phyloP scores from a whole-genome alignment of 2,888 invertebrate genomes.

The Therioaphis trifolii region DNA sequence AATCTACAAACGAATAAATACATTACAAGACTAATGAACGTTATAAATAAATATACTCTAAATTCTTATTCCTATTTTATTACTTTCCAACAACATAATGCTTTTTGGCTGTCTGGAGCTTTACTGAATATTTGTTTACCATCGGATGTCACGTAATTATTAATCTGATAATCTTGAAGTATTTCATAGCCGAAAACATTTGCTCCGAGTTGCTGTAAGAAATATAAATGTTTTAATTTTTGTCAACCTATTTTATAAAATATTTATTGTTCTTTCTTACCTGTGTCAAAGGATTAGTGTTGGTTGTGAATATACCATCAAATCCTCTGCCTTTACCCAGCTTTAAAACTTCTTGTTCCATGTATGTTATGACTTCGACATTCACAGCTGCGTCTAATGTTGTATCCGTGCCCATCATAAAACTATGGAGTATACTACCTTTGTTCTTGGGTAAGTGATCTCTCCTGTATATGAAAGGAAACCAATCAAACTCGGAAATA shows the following conservation, averaged over 20 bases:
- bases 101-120: conserved; percentile 82
- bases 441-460: conserved; percentile 74
- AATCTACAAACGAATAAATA: conserved; percentile 58
- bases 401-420: conserved; percentile 87
- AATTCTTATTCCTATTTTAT: conserved; percentile 28
- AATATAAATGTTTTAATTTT: background rate
- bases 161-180: conserved; percentile 83
- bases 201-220: conserved; percentile 80
- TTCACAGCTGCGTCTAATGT: conserved; percentile 79
- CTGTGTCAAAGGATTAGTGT: conserved; percentile 89
- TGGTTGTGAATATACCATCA: conserved; percentile 84
- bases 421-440: conserved; percentile 82
- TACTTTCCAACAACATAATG: conserved; percentile 83
- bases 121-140: conserved; percentile 79
- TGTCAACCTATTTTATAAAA: background rate
- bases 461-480: conserved; percentile 61
- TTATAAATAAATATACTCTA: conserved; percentile 48
- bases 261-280: conserved; percentile 69
- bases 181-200: conserved; percentile 84
- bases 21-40: conserved; percentile 55
- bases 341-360: conserved; percentile 80
- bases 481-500: conserved; percentile 44
- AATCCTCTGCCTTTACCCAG: conserved; percentile 77
- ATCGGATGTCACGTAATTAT: conserved; percentile 79
- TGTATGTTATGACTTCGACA: conserved; percentile 80